Evolutionary conservation across 2,113 vertebrate genomes (phyloP).

Genomic region (Leiothrix lutea): DNA sequence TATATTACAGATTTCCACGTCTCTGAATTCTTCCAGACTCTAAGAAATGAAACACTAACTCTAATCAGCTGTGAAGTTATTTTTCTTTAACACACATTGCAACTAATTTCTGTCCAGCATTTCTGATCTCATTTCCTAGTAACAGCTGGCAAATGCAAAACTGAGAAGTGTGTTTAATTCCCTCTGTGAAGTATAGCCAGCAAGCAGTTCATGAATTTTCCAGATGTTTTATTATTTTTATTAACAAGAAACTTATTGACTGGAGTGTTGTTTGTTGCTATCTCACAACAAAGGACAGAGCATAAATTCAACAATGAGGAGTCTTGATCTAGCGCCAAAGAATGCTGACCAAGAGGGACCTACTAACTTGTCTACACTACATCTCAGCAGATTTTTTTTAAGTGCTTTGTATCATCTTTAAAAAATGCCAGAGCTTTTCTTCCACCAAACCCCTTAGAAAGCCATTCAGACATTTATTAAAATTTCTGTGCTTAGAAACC

Average conservation of each 20-base stretch:
- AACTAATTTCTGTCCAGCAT: neutral
- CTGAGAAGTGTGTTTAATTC: neutral
- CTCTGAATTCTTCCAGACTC: neutral
- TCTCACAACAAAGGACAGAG: neutral
- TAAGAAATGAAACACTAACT: neutral
- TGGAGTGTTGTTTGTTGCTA: neutral
- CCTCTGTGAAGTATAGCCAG: neutral
- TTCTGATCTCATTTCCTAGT: constrained; percentile 23
- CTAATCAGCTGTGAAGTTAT: neutral
- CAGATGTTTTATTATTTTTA: constrained; percentile 18
- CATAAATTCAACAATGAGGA: neutral
- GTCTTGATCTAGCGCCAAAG: neutral
- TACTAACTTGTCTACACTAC: neutral
- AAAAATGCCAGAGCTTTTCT: neutral
- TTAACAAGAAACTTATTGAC: neutral
- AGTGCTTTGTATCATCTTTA: neutral
- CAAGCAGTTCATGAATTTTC: neutral
- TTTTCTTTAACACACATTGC: neutral
- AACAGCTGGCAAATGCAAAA: neutral
- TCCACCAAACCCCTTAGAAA: neutral
- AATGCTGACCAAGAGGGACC: neutral
- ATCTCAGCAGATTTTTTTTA: neutral
- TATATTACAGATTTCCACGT: neutral
- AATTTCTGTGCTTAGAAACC: neutral
- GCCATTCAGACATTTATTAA: neutral